Evolutionary conservation across 2,113 vertebrate species (phyloP).

Genomic region (Poeciliopsis turrubarensis): DNA sequence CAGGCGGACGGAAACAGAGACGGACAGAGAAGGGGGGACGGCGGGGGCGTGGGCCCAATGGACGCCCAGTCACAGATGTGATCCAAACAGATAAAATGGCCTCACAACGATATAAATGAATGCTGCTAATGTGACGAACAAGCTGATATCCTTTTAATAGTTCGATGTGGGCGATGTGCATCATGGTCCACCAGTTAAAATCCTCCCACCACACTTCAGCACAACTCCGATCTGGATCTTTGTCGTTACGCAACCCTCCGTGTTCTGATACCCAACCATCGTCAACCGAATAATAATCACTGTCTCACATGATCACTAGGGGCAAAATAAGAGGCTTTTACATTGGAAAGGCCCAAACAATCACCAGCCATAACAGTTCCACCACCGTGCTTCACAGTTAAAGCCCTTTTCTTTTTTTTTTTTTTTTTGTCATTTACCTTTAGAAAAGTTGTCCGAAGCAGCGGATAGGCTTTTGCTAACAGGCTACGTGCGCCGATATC

Average conservation of each 20-base stretch:
- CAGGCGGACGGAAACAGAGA: slow-evolving; percentile 30
- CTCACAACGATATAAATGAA: background rate
- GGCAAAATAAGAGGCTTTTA: too few species aligned
- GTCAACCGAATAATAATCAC: background rate
- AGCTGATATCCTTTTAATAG: background rate
- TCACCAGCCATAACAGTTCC: background rate
- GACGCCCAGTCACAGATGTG: slow-evolving; percentile 5
- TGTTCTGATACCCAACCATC: background rate
- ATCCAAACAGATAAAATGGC: background rate
- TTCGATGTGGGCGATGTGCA: slow-evolving; percentile 1
- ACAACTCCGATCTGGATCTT: background rate
- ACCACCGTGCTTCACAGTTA: background rate
- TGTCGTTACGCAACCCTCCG: background rate
- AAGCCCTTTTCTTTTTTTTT: too few species aligned
- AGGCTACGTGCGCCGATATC: too few species aligned
- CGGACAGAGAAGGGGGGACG: background rate
- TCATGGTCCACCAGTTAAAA: background rate
- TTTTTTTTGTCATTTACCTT: too few species aligned
- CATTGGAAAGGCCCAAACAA: too few species aligned
- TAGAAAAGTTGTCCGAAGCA: too few species aligned
- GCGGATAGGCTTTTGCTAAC: too few species aligned
- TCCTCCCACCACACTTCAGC: background rate
- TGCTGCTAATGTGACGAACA: background rate
- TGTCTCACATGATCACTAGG: too few species aligned
- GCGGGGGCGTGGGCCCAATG: background rate